A percentile compares a stretch with the other conserved stretches of the same genome.
Conservation (phyloP, 2,797 vertebrate species). For the Hippoglossus hippoglossus region DNA sequence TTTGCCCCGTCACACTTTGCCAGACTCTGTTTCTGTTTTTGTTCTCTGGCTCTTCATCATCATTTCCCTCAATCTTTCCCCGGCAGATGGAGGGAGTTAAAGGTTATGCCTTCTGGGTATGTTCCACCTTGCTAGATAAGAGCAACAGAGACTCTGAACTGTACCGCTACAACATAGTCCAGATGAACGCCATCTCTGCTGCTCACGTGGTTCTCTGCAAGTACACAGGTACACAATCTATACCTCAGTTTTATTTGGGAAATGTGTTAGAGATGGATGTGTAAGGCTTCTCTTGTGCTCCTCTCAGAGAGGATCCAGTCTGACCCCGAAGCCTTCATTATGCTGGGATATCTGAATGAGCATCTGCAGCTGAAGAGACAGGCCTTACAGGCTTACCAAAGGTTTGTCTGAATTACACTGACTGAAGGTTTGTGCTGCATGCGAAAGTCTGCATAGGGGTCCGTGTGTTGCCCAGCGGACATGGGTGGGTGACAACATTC, state of each 20-base stretch:
- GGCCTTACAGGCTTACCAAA: conserved; percentile 89
- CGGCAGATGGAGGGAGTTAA: conserved; percentile 93
- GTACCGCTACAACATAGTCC: conserved; percentile 93
- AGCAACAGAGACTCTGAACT: conserved; percentile 93
- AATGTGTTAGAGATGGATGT: conserved; percentile 5
- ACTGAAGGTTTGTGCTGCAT: background rate
- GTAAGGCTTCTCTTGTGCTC: conserved; percentile 15
- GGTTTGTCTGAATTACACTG: conserved; percentile 77
- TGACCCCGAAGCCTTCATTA: conserved; percentile 90
- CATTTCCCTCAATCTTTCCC: background rate
- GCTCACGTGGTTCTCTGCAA: conserved; percentile 94
- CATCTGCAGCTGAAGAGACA: conserved; percentile 90
- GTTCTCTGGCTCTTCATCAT: conserved; percentile 1
- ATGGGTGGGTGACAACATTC: too few species aligned
- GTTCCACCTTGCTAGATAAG: conserved; percentile 93
- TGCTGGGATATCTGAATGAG: conserved; percentile 96
- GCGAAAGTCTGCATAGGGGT: too few species aligned
- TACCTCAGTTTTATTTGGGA: background rate
- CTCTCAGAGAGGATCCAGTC: conserved; percentile 91
- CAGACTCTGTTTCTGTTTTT: background rate
- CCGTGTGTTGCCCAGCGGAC: too few species aligned
- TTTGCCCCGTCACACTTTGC: background rate
- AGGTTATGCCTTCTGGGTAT: conserved; percentile 97
- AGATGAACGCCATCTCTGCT: conserved; percentile 96
- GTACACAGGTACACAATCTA: conserved; percentile 88